phyloP scores from a whole-genome alignment of 2,888 invertebrate genomes.

The Gymnocheta viridis region DNA sequence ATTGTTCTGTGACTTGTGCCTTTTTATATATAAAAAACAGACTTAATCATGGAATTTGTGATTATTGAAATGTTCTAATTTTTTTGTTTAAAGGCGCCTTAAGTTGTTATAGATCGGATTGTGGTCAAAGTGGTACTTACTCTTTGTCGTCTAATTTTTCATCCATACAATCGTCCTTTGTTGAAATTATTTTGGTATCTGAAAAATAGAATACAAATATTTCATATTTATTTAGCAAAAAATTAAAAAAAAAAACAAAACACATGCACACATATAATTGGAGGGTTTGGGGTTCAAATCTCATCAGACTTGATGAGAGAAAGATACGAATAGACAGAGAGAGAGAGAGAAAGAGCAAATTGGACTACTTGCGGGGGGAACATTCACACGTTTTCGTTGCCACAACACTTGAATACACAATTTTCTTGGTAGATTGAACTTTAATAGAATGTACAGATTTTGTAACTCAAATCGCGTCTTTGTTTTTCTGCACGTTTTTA shows the following conservation, averaged over 20 bases:
- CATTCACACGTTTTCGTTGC: too few species aligned
- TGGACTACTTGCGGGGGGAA: too few species aligned
- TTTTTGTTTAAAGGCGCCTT: slow-evolving; percentile 51
- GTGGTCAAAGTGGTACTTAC: slow-evolving; percentile 64
- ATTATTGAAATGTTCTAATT: neutral
- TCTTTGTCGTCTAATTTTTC: slow-evolving; percentile 64
- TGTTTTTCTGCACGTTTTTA: too few species aligned
- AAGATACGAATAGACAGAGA: too few species aligned
- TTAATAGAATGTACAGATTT: too few species aligned
- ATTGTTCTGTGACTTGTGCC: slow-evolving; percentile 56
- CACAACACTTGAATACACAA: too few species aligned
- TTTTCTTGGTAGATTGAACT: too few species aligned
- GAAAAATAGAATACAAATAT: slow-evolving; percentile 41
- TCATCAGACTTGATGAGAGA: too few species aligned
- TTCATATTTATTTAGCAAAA: neutral
- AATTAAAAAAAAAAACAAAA: neutral
- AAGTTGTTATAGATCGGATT: slow-evolving; percentile 48
- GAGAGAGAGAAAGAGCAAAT: too few species aligned
- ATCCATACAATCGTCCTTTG: slow-evolving; percentile 51
- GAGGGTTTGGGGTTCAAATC: neutral
- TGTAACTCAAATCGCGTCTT: too few species aligned
- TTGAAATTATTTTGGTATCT: slow-evolving; percentile 50
- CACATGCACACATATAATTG: too few species aligned
- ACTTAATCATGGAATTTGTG: neutral
- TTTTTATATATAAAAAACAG: neutral